These are phyloP conservation scores for Elephantulus edwardii DNA, from an alignment of 2,113 vertebrate genomes.

Conservation along the genomic window DNA sequence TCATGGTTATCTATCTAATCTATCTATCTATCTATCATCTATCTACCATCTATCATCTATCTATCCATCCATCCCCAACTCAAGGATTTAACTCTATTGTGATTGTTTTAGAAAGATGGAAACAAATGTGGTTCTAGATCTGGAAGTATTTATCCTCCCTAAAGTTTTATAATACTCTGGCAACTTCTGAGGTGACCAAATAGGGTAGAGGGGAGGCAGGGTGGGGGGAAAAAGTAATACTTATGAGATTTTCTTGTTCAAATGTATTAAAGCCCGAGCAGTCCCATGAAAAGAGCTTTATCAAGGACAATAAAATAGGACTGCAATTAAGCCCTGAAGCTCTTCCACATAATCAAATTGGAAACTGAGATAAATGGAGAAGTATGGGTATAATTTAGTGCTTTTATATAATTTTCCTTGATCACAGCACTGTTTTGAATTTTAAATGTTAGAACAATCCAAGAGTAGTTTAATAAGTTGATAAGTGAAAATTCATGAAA, in stretches of 20 bases:
- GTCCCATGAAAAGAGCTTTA: constrained; percentile 27
- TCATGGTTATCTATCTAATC: not conserved
- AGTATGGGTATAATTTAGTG: not conserved
- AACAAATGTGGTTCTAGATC: not conserved
- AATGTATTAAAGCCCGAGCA: not conserved
- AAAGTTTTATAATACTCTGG: not conserved
- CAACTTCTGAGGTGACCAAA: too few species aligned
- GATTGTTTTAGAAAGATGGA: not conserved
- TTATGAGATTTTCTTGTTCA: too few species aligned
- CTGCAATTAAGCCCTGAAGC: not conserved
- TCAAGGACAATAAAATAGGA: constrained; percentile 26
- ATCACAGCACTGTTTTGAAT: not conserved
- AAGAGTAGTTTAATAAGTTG: constrained; percentile 48
- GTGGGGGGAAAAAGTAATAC: too few species aligned
- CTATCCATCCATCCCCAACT: too few species aligned
- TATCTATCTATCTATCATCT: too few species aligned
- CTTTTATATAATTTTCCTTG: not conserved
- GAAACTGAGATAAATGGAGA: not conserved
- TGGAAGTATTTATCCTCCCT: not conserved
- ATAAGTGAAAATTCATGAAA: not conserved
- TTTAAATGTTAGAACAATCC: constrained; percentile 7
- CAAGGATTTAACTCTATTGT: not conserved
- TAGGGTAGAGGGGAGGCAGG: too few species aligned
- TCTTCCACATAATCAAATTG: not conserved
- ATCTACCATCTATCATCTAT: too few species aligned